Percentiles rank a stretch among this genome's conserved stretches.
phyloP scores from a whole-genome alignment of 2,113 vertebrate genomes.

The Corythornis cristatus region DNA sequence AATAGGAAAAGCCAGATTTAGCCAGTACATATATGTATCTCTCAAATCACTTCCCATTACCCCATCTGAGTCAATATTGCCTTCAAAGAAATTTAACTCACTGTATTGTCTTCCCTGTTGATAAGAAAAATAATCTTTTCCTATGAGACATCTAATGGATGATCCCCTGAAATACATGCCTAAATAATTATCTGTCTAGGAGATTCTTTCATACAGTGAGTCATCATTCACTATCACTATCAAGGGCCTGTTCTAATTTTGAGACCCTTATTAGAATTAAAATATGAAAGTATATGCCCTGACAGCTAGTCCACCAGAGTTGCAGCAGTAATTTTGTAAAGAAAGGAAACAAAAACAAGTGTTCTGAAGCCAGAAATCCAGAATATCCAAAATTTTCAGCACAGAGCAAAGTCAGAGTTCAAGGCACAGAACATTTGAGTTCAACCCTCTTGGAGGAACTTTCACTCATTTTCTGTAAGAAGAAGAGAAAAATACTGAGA shows the following conservation, averaged over 20 bases:
- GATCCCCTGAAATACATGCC: conserved; percentile 60
- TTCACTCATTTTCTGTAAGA: background rate
- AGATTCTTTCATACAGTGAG: conserved; percentile 34
- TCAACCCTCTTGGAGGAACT: background rate
- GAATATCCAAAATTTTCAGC: background rate
- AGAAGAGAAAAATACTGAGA: background rate
- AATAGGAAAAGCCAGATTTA: background rate
- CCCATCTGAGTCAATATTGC: background rate
- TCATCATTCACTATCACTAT: conserved; percentile 60
- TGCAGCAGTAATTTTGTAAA: conserved; percentile 12
- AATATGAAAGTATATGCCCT: conserved; percentile 20
- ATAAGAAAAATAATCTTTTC: conserved; percentile 56
- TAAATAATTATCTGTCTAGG: conserved; percentile 64
- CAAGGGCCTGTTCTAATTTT: conserved; percentile 62
- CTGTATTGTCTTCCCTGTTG: conserved; percentile 35
- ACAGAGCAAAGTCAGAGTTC: background rate
- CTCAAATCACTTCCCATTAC: background rate
- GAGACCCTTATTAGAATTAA: conserved; percentile 59
- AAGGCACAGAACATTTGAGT: background rate
- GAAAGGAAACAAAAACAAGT: conserved; percentile 5
- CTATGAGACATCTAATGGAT: conserved; percentile 61
- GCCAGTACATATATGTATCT: background rate
- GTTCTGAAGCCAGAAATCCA: background rate
- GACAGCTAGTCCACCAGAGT: background rate
- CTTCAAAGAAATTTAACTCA: conserved; percentile 54